These are phyloP conservation scores for Cephalopterus ornatus DNA, from an alignment of 2,113 vertebrate species.

Conservation along the genomic window DNA sequence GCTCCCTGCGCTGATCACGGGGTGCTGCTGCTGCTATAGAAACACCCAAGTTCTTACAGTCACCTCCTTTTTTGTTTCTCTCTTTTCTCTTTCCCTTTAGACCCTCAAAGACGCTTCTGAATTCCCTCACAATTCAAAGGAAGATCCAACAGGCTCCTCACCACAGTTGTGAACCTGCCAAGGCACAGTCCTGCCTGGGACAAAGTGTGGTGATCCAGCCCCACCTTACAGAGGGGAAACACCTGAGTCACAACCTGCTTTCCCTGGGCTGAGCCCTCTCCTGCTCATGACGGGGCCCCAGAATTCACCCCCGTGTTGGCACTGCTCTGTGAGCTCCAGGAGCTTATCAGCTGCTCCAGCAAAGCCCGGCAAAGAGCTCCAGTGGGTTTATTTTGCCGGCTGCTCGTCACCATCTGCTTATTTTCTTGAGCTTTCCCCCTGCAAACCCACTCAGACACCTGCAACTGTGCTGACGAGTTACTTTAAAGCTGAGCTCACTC, in stretches of 20 bases:
- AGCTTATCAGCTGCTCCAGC: neutral
- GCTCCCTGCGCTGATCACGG: neutral
- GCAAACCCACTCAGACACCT: neutral
- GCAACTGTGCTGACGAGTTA: neutral
- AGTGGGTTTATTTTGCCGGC: slow-evolving; percentile 19
- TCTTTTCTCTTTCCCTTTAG: neutral
- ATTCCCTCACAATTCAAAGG: neutral
- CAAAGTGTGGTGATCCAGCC: neutral
- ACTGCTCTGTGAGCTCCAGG: neutral
- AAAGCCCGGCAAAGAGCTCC: neutral
- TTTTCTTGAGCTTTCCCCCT: neutral
- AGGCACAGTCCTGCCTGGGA: neutral
- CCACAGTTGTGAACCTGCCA: fast-evolving
- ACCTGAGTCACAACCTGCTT: neutral
- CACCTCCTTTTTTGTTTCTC: neutral
- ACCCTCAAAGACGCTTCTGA: neutral
- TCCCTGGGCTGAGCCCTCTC: neutral
- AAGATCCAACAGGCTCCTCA: neutral
- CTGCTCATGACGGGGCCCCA: neutral
- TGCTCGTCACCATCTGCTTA: slow-evolving; percentile 37
- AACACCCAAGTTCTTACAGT: slow-evolving; percentile 35
- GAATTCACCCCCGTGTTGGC: neutral
- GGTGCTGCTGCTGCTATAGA: slow-evolving; percentile 56
- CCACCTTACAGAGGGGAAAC: fast-evolving
- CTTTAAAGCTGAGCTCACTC: slow-evolving; percentile 2